A percentile compares a stretch with the other conserved stretches of the same genome.
These are phyloP conservation scores for Araneus ventricosus DNA, from an alignment of 1,140 invertebrate genomes.

Conservation along the genomic window DNA sequence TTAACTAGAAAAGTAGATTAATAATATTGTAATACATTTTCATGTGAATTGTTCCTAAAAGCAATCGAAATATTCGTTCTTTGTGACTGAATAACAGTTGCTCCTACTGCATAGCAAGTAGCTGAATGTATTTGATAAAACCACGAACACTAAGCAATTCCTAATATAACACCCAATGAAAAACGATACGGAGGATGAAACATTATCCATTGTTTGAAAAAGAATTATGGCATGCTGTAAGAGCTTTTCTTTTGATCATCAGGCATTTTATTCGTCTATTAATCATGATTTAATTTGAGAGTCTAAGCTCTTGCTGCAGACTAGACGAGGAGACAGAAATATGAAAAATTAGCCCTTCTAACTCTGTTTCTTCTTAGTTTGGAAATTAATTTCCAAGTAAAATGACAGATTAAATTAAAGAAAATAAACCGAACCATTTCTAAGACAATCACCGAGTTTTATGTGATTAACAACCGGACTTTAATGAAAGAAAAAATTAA, in stretches of 20 bases:
- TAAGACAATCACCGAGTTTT: background rate
- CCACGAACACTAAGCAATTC: background rate
- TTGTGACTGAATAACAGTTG: background rate
- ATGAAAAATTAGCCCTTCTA: background rate
- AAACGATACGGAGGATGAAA: background rate
- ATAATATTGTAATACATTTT: background rate
- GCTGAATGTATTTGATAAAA: background rate
- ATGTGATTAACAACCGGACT: background rate
- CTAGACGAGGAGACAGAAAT: background rate
- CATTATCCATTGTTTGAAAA: background rate
- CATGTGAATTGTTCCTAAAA: background rate
- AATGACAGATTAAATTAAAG: slow-evolving; percentile 7
- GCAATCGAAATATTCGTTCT: background rate
- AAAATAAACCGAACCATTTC: background rate
- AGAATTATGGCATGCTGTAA: background rate
- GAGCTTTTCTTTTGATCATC: background rate
- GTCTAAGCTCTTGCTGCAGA: background rate
- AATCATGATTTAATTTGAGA: background rate
- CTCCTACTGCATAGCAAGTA: no score
- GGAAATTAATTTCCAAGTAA: background rate
- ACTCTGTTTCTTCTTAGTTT: background rate
- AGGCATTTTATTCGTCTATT: background rate
- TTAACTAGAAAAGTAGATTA: background rate
- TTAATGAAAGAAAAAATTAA: background rate
- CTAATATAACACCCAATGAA: background rate